These are phyloP conservation scores for Micrasema longulum DNA, from an alignment of 1,140 invertebrate species.

Conservation along the genomic window DNA sequence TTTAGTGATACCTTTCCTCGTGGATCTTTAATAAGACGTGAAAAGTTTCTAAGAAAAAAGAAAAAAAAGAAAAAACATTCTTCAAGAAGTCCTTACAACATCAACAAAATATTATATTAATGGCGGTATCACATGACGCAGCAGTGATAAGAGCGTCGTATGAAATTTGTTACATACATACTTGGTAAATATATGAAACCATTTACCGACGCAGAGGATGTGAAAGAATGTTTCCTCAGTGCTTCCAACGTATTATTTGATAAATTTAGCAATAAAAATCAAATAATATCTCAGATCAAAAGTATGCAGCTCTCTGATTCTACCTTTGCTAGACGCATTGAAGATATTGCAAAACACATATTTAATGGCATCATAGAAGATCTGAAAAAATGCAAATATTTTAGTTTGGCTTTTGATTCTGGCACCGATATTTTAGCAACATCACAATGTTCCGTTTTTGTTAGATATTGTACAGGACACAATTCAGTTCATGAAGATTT, in stretches of 20 bases:
- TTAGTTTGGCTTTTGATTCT: conserved; percentile 53
- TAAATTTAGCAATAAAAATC: conserved; percentile 52
- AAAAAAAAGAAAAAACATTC: too few species aligned
- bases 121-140: conserved; percentile 50
- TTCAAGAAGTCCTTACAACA: conserved; percentile 49
- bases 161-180: conserved; percentile 56
- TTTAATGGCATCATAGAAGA: conserved; percentile 47
- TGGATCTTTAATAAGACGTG: conserved; percentile 50
- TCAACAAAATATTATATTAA: conserved; percentile 53
- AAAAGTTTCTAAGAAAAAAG: too few species aligned
- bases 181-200: too few species aligned
- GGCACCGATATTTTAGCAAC: conserved; percentile 54
- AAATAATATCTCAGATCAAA: too few species aligned
- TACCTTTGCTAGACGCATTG: conserved; percentile 49
- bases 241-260: conserved; percentile 52
- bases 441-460: conserved; percentile 55
- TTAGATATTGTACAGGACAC: conserved; percentile 52
- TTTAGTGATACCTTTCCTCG: conserved; percentile 46
- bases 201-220: conserved; percentile 41
- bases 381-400: too few species aligned
- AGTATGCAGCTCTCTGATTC: conserved; percentile 51
- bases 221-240: conserved; percentile 54
- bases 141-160: conserved; percentile 52
- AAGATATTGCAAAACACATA: conserved; percentile 50
- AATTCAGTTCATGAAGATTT: conserved; percentile 52